phyloP scores from a whole-genome alignment of 2,888 invertebrate species.

The Ennomos quercinarius region DNA sequence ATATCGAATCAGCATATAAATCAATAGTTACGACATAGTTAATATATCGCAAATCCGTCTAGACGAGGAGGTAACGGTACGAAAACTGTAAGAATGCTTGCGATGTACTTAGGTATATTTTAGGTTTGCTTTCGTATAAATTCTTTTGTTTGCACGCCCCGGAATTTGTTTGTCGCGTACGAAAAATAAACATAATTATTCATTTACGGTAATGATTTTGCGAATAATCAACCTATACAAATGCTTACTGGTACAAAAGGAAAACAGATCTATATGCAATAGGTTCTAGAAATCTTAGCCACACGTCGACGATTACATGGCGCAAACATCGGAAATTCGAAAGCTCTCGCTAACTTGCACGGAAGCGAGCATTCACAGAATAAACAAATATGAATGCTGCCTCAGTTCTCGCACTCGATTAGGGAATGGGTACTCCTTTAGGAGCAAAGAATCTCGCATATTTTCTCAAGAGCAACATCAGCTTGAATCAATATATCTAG shows the following conservation, averaged over 20 bases:
- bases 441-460: too few species aligned
- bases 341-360: too few species aligned
- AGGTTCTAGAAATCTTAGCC: too few species aligned
- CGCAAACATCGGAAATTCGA: too few species aligned
- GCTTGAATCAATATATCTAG: too few species aligned
- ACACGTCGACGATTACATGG: too few species aligned
- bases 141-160: conserved; percentile 34
- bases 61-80: conserved; percentile 24
- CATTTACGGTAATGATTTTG: conserved; percentile 33
- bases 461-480: too few species aligned
- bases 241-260: background rate
- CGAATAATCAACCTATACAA: conserved; percentile 31
- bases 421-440: too few species aligned
- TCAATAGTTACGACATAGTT: conserved; percentile 41
- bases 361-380: too few species aligned
- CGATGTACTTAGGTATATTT: conserved; percentile 16
- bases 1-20: conserved; percentile 47
- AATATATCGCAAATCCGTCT: conserved; percentile 31
- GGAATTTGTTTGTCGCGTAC: conserved; percentile 28
- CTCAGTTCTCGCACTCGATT: too few species aligned
- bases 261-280: too few species aligned
- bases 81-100: conserved; percentile 8
- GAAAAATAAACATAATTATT: conserved; percentile 30
- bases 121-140: conserved; percentile 32
- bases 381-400: too few species aligned